phyloP scores from a whole-genome alignment of 2,113 vertebrate genomes.

The Turnix velox region DNA sequence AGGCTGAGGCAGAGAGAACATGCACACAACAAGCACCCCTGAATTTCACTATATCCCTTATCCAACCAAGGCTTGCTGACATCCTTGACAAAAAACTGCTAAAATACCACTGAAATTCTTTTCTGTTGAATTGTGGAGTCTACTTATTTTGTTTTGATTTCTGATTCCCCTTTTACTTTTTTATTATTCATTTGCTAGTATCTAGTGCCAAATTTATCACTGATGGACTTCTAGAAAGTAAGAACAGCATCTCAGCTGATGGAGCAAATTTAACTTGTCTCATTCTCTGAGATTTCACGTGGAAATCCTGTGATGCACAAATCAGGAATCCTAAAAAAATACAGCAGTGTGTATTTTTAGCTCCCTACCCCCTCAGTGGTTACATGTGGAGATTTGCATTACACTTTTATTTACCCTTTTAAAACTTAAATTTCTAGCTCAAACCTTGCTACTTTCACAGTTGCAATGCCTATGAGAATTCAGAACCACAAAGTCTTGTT shows the following conservation, averaged over 20 bases:
- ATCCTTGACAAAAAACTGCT: not conserved
- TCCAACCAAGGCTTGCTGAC: not conserved
- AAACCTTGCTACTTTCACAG: not conserved
- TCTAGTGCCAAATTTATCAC: not conserved
- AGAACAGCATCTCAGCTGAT: not conserved
- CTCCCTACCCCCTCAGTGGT: not conserved
- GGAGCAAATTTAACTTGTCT: not conserved
- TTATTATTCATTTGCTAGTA: not conserved
- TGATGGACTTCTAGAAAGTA: not conserved
- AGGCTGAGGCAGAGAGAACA: not conserved
- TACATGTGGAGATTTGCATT: not conserved
- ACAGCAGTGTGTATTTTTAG: not conserved
- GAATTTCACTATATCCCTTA: not conserved
- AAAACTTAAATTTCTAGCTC: not conserved
- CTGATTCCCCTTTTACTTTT: not conserved
- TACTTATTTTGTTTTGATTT: not conserved
- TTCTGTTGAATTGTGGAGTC: not conserved
- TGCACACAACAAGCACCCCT: not conserved
- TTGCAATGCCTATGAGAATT: not conserved
- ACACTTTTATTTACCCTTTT: not conserved
- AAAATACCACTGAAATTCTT: not conserved
- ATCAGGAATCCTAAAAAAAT: not conserved
- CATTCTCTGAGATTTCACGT: not conserved
- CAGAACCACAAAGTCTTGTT: slow-evolving; percentile 7
- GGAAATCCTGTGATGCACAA: not conserved